Conservation (phyloP, 2,888 invertebrate species). For the Euproctis similis region DNA sequence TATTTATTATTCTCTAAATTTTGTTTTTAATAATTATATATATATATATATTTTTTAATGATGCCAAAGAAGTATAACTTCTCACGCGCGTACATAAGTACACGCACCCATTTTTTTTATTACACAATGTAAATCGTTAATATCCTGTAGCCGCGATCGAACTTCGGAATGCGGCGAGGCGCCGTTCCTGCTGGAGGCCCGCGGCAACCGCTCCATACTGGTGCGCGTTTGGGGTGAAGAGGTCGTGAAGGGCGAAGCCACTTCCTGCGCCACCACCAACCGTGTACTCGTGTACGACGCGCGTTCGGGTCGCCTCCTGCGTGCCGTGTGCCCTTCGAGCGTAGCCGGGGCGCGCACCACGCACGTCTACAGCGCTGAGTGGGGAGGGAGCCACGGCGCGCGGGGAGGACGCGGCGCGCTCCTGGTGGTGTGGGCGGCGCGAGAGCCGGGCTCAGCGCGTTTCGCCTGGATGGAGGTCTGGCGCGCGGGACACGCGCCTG, state of each 20-base stretch:
- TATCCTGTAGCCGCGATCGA: slow-evolving; percentile 2
- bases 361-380: slow-evolving; percentile 88
- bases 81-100: too few species aligned
- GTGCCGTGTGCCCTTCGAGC: slow-evolving; percentile 82
- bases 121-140: background rate
- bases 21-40: too few species aligned
- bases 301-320: slow-evolving; percentile 75
- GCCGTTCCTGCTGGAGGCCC: slow-evolving; percentile 87
- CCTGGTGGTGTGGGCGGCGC: slow-evolving; percentile 88
- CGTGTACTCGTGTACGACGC: slow-evolving; percentile 88
- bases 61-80: too few species aligned
- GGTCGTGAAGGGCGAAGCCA: slow-evolving; percentile 67
- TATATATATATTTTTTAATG: too few species aligned
- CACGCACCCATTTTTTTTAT: too few species aligned
- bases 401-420: slow-evolving; percentile 78
- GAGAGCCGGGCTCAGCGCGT: slow-evolving; percentile 86
- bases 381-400: slow-evolving; percentile 71
- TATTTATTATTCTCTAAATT: too few species aligned
- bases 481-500: slow-evolving; percentile 37
- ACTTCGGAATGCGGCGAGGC: slow-evolving; percentile 85
- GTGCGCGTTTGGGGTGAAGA: slow-evolving; percentile 89
- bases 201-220: slow-evolving; percentile 86
- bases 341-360: slow-evolving; percentile 77
- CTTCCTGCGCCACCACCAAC: slow-evolving; percentile 85
- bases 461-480: slow-evolving; percentile 81